Base-by-base conservation (phyloP, 2,888 invertebrate species). In the Amphiduros pacificus region DNA sequence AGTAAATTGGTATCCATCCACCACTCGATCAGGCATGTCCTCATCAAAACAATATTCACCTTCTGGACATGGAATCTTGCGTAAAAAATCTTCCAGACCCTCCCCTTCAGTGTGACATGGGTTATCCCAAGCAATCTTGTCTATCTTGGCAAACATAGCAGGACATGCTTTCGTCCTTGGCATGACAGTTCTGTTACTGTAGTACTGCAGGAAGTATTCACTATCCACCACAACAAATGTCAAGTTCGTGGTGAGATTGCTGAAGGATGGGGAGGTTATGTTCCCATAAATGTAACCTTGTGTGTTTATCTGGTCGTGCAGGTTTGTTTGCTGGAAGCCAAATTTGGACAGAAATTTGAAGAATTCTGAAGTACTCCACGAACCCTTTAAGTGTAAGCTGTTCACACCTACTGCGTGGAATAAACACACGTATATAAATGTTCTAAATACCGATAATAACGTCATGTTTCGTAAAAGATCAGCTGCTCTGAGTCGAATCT, bases 231-330 rank as follows among this genome's bases (percentile, higher is more conserved):
- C 92, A n/a, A 93, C 93, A 70, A 96, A 88, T 20, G 93, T 93
- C 40, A 91, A 86, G 14, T 89, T 88, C 68, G 67, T 64, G 3
- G 63, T 64, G 20, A 62, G 44, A 5, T 60, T 64, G 31, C 67
- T 60, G n/a, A n/a, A n/a, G n/a, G n/a, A n/a, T 68, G 85, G 86
- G 0, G 92, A 87, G 28, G 95, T 93, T 52, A 97, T 88, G 82
- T 97, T 97, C 17, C 98, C 98, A 81, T 93, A 98, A 74, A 98
- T 93, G 83, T 93, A 97, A 53, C 97, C 97, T 83, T 91, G 91
- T 69, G 94, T 93, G 77, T 92, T 90, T 73, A 89, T 90, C 75
- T 89, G 88, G 72, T 90, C 89, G 81, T 93, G 90, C 49, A 89
- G 87, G 82, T 94, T 93, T 17, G 96, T 95, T 84, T 95, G 94